phyloP scores from a whole-genome alignment of 2,797 vertebrate genomes.

The Urophycis tenuis region DNA sequence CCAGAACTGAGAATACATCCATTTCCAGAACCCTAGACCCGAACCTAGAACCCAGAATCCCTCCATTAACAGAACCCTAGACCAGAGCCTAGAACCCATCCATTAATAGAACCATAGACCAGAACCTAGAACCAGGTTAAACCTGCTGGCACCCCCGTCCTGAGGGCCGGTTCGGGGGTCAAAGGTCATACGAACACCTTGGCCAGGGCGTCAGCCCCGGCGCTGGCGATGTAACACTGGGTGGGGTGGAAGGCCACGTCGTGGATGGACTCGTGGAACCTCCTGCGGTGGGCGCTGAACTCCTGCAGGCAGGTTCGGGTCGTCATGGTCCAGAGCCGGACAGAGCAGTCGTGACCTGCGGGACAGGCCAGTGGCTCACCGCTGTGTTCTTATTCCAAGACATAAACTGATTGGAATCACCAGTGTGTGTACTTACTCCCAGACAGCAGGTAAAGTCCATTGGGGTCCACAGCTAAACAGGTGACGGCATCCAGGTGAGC shows the following conservation, averaged over 20 bases:
- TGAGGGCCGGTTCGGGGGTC: slow-evolving; percentile 8
- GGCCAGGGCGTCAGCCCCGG: slow-evolving; percentile 89
- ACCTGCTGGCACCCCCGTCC: neutral
- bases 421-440: slow-evolving; percentile 81
- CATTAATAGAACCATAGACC: too few species aligned
- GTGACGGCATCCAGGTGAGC: slow-evolving; percentile 95
- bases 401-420: neutral
- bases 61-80: too few species aligned
- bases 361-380: too few species aligned
- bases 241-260: slow-evolving; percentile 92
- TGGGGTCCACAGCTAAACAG: slow-evolving; percentile 91
- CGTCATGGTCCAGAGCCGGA: slow-evolving; percentile 94
- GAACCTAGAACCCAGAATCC: too few species aligned
- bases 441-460: slow-evolving; percentile 96
- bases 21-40: too few species aligned
- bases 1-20: too few species aligned
- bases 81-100: too few species aligned
- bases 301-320: slow-evolving; percentile 95
- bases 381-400: too few species aligned
- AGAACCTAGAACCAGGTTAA: neutral
- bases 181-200: slow-evolving; percentile 91
- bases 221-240: slow-evolving; percentile 91
- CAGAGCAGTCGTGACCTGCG: slow-evolving; percentile 88
- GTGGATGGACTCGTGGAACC: slow-evolving; percentile 90
- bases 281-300: slow-evolving; percentile 94